These are phyloP conservation scores for Chrysina gloriosa DNA, from an alignment of 2,888 invertebrate species.

Conservation along the genomic window DNA sequence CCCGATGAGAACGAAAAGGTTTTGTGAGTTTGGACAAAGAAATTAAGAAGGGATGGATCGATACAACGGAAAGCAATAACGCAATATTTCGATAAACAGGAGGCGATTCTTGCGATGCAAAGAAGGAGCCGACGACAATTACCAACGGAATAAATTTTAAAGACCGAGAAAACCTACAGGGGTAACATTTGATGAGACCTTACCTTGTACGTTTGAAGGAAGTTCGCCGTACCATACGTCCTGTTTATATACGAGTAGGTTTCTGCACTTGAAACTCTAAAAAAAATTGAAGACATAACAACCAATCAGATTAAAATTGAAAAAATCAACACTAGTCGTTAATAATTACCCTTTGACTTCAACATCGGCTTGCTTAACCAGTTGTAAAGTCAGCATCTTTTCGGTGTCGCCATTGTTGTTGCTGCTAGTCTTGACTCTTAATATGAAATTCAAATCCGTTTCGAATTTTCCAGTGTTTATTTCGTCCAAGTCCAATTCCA, in stretches of 20 bases:
- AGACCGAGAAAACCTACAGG: too few species aligned
- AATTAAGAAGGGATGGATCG: background rate
- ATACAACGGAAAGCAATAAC: background rate
- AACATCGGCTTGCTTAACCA: constrained; percentile 60
- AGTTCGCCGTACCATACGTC: constrained; percentile 7
- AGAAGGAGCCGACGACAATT: too few species aligned
- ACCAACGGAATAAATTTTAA: too few species aligned
- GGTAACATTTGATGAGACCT: background rate
- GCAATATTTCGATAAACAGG: background rate
- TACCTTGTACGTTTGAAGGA: constrained; percentile 20
- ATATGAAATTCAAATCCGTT: constrained; percentile 52
- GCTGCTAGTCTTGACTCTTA: constrained; percentile 60
- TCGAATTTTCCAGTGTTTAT: constrained; percentile 51
- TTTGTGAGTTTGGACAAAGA: too few species aligned
- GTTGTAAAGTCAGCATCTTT: constrained; percentile 53
- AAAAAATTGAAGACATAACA: constrained; percentile 15
- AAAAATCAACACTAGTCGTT: background rate
- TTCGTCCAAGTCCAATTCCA: constrained; percentile 58
- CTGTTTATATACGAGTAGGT: constrained; percentile 58
- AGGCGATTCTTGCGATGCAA: too few species aligned
- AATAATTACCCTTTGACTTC: constrained; percentile 61
- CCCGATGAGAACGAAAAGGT: too few species aligned
- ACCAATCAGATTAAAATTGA: constrained; percentile 1
- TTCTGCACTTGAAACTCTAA: constrained; percentile 61
- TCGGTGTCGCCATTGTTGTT: constrained; percentile 55